These are phyloP conservation scores for Myotis brandtii DNA, from an alignment of 2,113 vertebrate species.

Conservation along the genomic window DNA sequence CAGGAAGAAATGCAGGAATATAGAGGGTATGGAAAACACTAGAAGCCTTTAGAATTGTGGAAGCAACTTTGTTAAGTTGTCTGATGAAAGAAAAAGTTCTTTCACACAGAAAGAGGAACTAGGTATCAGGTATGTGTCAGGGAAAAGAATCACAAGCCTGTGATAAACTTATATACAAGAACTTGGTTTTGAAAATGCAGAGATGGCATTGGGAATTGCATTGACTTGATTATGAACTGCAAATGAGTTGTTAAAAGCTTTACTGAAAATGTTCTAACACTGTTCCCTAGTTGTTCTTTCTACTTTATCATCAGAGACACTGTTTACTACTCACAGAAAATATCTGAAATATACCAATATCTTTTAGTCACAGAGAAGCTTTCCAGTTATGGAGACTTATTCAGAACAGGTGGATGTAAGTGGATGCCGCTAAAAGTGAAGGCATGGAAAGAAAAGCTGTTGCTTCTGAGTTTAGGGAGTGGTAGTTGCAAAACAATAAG, in stretches of 20 bases:
- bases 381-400: neutral
- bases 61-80: neutral
- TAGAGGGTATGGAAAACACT: rapidly evolving
- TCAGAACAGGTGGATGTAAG: neutral
- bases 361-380: neutral
- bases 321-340: neutral
- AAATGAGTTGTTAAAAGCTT: neutral
- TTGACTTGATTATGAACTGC: constrained; percentile 1
- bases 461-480: neutral
- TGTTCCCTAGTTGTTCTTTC: neutral
- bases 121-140: neutral
- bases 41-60: neutral
- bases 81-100: neutral
- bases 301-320: neutral
- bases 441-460: neutral
- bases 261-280: neutral
- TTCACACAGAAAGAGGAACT: neutral
- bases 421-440: neutral
- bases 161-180: neutral
- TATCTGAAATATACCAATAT: neutral
- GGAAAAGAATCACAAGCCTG: neutral
- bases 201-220: neutral
- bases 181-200: constrained; percentile 34
- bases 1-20: neutral
- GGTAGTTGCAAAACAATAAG: neutral